These are phyloP conservation scores for Trichoplusia ni DNA, from an alignment of 1,140 invertebrate species.

Conservation along the genomic window DNA sequence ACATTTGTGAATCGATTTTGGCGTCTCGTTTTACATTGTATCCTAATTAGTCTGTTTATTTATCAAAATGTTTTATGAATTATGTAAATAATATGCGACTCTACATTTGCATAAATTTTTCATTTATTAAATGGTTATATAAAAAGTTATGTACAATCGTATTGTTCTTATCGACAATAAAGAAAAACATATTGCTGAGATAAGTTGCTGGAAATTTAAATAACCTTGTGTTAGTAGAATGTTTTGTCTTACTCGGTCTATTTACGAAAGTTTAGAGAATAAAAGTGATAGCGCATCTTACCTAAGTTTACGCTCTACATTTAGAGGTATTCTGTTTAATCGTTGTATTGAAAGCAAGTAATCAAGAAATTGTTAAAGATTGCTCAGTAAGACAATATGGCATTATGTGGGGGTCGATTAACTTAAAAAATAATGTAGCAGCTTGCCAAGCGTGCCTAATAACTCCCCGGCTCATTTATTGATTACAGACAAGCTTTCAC, in stretches of 20 bases:
- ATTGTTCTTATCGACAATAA: background rate
- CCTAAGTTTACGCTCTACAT: no score
- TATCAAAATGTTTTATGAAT: constrained; percentile 25
- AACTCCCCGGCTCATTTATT: constrained; percentile 6
- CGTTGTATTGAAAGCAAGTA: no score
- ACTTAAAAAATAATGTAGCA: constrained; percentile 2
- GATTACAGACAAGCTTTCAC: constrained; percentile 5
- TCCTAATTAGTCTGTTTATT: constrained; percentile 32
- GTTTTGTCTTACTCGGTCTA: no score
- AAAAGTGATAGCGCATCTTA: no score
- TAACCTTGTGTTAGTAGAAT: no score
- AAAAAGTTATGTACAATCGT: background rate
- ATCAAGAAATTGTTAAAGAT: background rate
- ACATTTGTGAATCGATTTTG: constrained; percentile 40
- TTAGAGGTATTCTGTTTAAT: no score
- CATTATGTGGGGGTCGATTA: background rate
- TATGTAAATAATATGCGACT: constrained; percentile 25
- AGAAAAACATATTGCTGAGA: background rate
- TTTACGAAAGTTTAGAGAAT: no score
- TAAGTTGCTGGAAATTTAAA: no score
- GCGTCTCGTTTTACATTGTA: constrained; percentile 34
- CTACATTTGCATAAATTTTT: constrained; percentile 16
- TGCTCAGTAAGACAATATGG: background rate
- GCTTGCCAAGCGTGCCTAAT: background rate
- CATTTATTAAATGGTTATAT: constrained; percentile 5